Evolutionary conservation across 2,797 vertebrate species (phyloP).

Genomic region (Falco naumanni): DNA sequence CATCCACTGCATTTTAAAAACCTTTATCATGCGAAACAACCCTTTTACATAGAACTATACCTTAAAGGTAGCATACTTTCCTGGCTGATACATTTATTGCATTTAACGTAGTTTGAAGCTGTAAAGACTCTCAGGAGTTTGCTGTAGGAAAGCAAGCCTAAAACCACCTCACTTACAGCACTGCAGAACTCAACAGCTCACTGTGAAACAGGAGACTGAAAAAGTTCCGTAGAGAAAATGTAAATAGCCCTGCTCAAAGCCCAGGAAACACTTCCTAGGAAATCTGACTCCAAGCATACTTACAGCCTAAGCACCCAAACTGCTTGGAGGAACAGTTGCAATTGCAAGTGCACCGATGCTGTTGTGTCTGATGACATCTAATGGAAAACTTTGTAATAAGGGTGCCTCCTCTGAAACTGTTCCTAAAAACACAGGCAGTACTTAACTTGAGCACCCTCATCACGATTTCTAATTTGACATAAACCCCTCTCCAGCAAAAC

Average conservation of each 20-base stretch:
- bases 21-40: background rate
- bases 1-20: background rate
- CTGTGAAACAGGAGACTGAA: background rate
- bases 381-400: background rate
- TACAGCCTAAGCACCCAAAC: background rate
- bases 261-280: background rate
- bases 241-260: background rate
- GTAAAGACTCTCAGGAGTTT: conserved; percentile 39
- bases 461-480: background rate
- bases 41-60: background rate
- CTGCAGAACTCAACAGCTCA: background rate
- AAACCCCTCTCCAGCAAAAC: background rate
- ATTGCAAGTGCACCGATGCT: background rate
- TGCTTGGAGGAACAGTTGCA: background rate
- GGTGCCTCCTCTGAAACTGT: background rate
- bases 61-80: background rate
- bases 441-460: background rate
- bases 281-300: background rate
- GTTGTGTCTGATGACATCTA: background rate
- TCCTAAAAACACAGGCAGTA: background rate
- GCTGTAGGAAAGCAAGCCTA: conserved; percentile 45
- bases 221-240: background rate
- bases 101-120: background rate
- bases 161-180: conserved; percentile 50
- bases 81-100: background rate